Evolutionary conservation across 2,888 invertebrate species (phyloP).

Genomic region (Watsonalla binaria): DNA sequence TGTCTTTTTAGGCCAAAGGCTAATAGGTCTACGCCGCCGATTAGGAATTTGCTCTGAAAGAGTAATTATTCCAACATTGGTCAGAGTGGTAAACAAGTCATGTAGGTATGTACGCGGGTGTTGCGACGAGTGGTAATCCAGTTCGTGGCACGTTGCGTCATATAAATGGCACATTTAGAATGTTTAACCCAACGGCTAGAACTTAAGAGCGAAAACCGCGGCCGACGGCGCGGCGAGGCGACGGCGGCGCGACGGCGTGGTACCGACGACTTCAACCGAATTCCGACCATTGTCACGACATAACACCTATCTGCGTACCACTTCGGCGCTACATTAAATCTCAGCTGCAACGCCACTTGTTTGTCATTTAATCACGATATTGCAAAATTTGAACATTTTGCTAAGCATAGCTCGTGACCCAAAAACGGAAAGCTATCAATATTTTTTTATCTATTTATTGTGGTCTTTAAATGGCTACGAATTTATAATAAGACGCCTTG

Average conservation of each 20-base stretch:
- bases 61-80: not conserved
- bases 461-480: constrained; percentile 7
- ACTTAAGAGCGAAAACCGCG: constrained; percentile 25
- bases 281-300: constrained; percentile 64
- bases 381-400: constrained; percentile 28
- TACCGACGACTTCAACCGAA: constrained; percentile 49
- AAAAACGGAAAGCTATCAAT: constrained; percentile 18
- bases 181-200: constrained; percentile 59
- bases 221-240: constrained; percentile 9
- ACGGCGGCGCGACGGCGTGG: constrained; percentile 10
- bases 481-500: too few relatives aligned
- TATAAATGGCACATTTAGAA: constrained; percentile 67
- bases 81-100: not conserved
- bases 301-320: constrained; percentile 14
- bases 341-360: constrained; percentile 33
- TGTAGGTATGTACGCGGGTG: constrained; percentile 32
- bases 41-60: too few relatives aligned
- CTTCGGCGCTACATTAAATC: constrained; percentile 25
- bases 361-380: constrained; percentile 37
- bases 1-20: too few relatives aligned
- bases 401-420: constrained; percentile 18
- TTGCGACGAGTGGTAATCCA: constrained; percentile 69
- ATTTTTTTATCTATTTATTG: constrained; percentile 13
- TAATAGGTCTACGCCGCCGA: too few relatives aligned
- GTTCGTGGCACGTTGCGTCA: constrained; percentile 65